These are phyloP conservation scores for Delia radicum DNA, from an alignment of 1,140 invertebrate species.

Conservation along the genomic window DNA sequence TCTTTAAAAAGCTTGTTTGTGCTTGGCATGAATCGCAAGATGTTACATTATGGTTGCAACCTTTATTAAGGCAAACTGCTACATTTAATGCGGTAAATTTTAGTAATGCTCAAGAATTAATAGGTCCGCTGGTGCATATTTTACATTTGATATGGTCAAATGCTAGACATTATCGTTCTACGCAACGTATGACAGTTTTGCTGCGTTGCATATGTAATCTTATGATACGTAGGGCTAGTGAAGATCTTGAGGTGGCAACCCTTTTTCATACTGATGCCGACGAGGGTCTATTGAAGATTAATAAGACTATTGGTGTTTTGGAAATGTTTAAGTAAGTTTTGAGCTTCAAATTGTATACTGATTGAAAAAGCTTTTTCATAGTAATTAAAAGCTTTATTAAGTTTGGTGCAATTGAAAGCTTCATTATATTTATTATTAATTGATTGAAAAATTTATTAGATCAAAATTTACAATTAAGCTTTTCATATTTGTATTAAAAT, in stretches of 20 bases:
- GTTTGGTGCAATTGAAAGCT: too few species aligned
- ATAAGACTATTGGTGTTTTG: constrained; percentile 41
- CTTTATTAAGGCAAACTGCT: constrained; percentile 60
- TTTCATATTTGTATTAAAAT: too few species aligned
- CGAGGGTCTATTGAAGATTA: constrained; percentile 49
- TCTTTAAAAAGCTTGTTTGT: constrained; percentile 67
- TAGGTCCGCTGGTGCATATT: constrained; percentile 71
- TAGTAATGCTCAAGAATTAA: constrained; percentile 60
- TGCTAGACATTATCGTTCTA: constrained; percentile 79
- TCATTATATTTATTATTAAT: too few species aligned
- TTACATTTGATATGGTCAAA: constrained; percentile 84
- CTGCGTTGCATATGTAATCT: constrained; percentile 73
- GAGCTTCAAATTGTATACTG: not conserved
- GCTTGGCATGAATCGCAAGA: constrained; percentile 68
- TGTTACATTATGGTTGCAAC: constrained; percentile 68
- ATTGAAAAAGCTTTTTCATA: too few species aligned
- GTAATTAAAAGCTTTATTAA: too few species aligned
- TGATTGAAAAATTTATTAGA: too few species aligned
- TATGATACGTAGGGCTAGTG: constrained; percentile 63
- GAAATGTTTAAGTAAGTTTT: constrained; percentile 46
- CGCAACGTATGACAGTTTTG: constrained; percentile 72
- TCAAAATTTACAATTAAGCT: too few species aligned
- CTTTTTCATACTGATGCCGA: constrained; percentile 68
- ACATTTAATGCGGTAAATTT: constrained; percentile 71
- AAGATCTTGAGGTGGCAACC: constrained; percentile 59